Evolutionary conservation across 2,797 vertebrate species (phyloP).

Genomic region (Lithobates pipiens): DNA sequence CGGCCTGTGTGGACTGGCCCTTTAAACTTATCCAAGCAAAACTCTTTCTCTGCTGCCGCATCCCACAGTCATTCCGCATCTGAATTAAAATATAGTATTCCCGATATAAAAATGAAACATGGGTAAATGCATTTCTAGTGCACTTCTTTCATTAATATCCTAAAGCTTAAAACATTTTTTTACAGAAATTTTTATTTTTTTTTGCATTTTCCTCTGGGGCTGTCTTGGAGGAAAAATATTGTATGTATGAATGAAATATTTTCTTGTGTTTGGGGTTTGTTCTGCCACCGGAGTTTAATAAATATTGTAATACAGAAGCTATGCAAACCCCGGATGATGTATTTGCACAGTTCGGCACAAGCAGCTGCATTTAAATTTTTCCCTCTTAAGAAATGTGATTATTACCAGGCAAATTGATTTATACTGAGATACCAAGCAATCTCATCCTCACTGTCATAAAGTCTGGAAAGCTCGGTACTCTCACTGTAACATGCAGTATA

Average conservation of each 20-base stretch:
- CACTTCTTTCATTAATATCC: neutral
- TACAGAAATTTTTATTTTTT: too few species aligned
- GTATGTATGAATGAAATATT: slow-evolving; percentile 14
- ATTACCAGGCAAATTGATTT: slow-evolving; percentile 18
- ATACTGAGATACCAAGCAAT: neutral
- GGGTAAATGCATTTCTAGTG: neutral
- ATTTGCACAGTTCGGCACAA: slow-evolving; percentile 21
- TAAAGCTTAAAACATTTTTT: neutral
- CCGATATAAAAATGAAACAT: slow-evolving; percentile 10
- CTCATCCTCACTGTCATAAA: neutral
- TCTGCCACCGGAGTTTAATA: slow-evolving; percentile 32
- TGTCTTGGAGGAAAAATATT: slow-evolving; percentile 18
- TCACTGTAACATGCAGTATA: neutral
- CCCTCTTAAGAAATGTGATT: neutral
- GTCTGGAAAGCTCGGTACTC: neutral
- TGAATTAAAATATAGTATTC: neutral
- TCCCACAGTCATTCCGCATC: neutral
- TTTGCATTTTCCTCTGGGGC: neutral
- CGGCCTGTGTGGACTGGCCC: neutral
- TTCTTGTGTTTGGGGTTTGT: slow-evolving; percentile 7
- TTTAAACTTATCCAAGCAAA: neutral
- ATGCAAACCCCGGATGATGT: slow-evolving; percentile 35
- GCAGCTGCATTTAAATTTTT: slow-evolving; percentile 23
- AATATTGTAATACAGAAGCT: slow-evolving; percentile 28
- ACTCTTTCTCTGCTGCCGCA: neutral